Evolutionary conservation across 2,113 vertebrate species (phyloP).

Genomic region (Bubo bubo): DNA sequence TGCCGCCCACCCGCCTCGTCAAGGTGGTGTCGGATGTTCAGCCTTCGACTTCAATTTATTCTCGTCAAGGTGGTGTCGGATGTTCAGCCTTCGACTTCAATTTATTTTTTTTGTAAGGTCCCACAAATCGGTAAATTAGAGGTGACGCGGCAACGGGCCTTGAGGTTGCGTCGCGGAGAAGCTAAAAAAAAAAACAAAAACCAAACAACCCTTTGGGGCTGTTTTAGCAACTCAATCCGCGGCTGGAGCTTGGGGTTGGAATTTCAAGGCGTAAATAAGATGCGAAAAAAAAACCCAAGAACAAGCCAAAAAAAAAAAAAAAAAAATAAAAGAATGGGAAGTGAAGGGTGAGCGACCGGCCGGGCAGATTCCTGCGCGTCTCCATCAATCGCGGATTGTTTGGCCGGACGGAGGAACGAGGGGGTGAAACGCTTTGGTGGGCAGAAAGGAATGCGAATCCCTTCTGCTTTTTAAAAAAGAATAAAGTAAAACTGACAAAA

Average conservation of each 20-base stretch:
- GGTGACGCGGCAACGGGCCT: accelerated
- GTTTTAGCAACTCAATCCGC: accelerated
- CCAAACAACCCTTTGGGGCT: accelerated
- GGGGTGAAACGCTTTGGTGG: not conserved
- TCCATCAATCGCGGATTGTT: not conserved
- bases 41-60: accelerated
- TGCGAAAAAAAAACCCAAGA: not conserved
- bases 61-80: accelerated
- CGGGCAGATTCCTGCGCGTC: not conserved
- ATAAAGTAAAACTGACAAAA: too few species aligned
- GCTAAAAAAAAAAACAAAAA: not conserved
- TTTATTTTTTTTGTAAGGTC: accelerated
- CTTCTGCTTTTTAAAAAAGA: not conserved
- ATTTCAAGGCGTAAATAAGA: not conserved
- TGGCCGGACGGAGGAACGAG: not conserved
- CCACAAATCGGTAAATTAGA: accelerated
- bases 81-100: accelerated
- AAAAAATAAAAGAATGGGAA: too few species aligned
- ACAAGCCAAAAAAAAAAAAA: not conserved
- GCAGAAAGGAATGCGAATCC: not conserved
- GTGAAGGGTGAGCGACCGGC: not conserved
- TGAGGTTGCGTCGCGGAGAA: accelerated
- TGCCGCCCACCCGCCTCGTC: accelerated
- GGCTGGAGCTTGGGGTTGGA: not conserved
- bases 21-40: accelerated